Base-by-base conservation (phyloP, 2,888 invertebrate species). In the Liopterus haemorrhoidalis region DNA sequence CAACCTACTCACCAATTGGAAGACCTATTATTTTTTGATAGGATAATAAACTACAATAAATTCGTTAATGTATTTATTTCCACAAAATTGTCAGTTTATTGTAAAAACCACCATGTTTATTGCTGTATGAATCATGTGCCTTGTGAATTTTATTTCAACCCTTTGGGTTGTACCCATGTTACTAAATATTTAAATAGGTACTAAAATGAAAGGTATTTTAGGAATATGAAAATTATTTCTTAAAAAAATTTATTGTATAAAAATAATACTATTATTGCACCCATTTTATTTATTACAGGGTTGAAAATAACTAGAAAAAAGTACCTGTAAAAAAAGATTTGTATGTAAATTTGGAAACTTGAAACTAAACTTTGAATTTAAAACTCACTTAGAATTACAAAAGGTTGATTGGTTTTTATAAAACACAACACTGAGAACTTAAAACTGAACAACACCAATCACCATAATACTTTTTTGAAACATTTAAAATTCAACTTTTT, bases 181-280 rank as follows among this genome's bases (percentile, higher is more conserved):
- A n/a, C n/a, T n/a, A n/a, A n/a, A n/a, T n/a, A n/a, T n/a, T n/a
- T n/a, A n/a, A n/a, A n/a, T n/a, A n/a, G n/a, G n/a, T n/a, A n/a
- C n/a, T n/a, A n/a, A n/a, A n/a, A n/a, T n/a, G n/a, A n/a, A n/a
- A n/a, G n/a, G n/a, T n/a, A n/a, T n/a, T n/a, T n/a, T n/a, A n/a
- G n/a, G n/a, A n/a, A n/a, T n/a, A n/a, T n/a, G n/a, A n/a, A n/a
- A n/a, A n/a, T n/a, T n/a, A n/a, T n/a, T n/a, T n/a, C n/a, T n/a
- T n/a, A n/a, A n/a, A n/a, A 39, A 41, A 19, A 11, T 25, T 4
- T n/a, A 18, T 21, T 27, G n/a, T 31, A 24, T 36, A 9, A 44
- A 44, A 44, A 44, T 44, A 44, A 31, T 37, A 28, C 33, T 32
- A 32, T 39, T 31, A 44, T 44, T 37, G 43, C 43, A 44, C 43